These are phyloP conservation scores for Ameiurus melas DNA, from an alignment of 2,113 vertebrate genomes.

Conservation along the genomic window DNA sequence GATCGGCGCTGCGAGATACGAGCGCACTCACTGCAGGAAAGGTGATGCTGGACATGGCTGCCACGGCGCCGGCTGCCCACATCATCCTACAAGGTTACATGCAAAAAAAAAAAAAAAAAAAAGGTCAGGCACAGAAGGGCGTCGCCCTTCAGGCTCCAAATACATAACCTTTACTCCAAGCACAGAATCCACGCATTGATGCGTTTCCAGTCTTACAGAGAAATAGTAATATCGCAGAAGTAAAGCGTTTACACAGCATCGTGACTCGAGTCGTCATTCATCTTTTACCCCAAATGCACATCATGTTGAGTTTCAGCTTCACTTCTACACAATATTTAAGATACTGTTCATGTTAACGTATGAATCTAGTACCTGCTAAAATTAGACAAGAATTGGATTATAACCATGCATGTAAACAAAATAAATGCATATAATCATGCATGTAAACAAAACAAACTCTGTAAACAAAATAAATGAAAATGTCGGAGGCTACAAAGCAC, in stretches of 20 bases:
- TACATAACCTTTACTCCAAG: neutral
- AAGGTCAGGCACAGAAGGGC: neutral
- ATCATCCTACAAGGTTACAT: constrained; percentile 76
- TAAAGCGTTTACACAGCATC: neutral
- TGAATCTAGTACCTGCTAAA: neutral
- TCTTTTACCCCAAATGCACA: neutral
- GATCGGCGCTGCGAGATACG: constrained; percentile 79
- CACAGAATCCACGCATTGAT: neutral
- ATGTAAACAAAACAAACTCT: no score
- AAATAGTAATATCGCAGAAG: neutral
- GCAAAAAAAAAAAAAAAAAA: neutral
- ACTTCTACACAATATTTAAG: neutral
- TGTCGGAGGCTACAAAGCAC: neutral
- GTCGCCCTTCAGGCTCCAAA: neutral
- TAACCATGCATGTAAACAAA: neutral
- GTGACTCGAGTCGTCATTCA: neutral
- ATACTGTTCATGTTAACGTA: neutral
- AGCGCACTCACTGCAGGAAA: constrained; percentile 85
- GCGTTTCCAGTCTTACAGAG: neutral
- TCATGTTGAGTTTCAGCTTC: neutral
- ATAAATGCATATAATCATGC: neutral
- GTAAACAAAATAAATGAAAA: neutral
- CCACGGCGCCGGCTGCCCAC: constrained; percentile 84
- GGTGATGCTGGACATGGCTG: constrained; percentile 86
- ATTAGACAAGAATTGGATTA: neutral